Evolutionary conservation across 2,113 vertebrate genomes (phyloP), one percentile per base, ranked within the genome.

Genomic region (Heterocephalus glaber): DNA sequence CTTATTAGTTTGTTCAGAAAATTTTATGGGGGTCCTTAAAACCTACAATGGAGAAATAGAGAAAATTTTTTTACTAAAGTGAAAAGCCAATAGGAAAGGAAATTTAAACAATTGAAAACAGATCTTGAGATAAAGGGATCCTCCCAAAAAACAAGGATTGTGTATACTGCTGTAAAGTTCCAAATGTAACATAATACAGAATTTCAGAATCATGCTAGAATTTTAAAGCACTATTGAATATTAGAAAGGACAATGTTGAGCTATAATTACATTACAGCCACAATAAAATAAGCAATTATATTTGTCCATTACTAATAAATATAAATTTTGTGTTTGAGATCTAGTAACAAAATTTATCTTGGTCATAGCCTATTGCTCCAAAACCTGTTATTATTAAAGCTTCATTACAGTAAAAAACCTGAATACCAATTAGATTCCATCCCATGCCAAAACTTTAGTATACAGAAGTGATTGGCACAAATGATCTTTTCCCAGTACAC

Each of bases 261-360:
- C 93, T 97, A 82, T 97, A 97, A 98, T 97, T 97, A 88, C 92
- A 97, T 79, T 93, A 68, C 52, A 90, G 94, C 74, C 54, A 97
- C 54, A 96, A 79, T 88, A 96, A 97, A 98, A 97, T 94, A 95
- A 97, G 85, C 93, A 98, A 98, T 97, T 98, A 95, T 94, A 96
- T 77, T 98, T 97, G 97, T 98, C 96, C 93, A 97, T 28, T 98
- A 97, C 2, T 92, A 97, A 97, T 96, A 95, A 97, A 95, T 97
- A 96, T 88, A 97, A 94, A 95, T 98, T 97, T 96, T 97, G 72
- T 95, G 92, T 96, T 97, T 97, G 97, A 98, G 95, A 98, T 97
- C 83, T 74, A 90, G 96, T 88, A 96, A 98, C 94, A 92, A 97
- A 97, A 98, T 98, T 98, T 97, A 82, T 96, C 54, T 98, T 97